Percentiles rank a stretch among this genome's conserved stretches.
phyloP scores from a whole-genome alignment of 2,113 vertebrate species.

The Thunnus thynnus region DNA sequence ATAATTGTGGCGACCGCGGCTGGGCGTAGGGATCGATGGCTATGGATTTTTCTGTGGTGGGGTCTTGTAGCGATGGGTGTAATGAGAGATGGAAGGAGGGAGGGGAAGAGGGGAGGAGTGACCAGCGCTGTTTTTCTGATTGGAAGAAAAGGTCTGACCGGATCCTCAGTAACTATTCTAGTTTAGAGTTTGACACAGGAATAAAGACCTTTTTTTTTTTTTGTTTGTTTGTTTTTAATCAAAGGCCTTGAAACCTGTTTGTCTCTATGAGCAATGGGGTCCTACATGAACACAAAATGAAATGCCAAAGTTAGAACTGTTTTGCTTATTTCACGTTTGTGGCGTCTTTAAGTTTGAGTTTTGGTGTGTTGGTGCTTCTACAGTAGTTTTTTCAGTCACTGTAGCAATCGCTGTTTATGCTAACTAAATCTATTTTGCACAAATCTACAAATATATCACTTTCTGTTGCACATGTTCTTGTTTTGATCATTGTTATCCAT shows the following conservation, averaged over 20 bases:
- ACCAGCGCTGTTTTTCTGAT: slow-evolving; percentile 70
- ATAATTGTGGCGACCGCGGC: slow-evolving; percentile 97
- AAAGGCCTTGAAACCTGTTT: not conserved
- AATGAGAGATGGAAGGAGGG: slow-evolving; percentile 91
- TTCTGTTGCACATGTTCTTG: not conserved
- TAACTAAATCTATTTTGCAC: too few relatives aligned
- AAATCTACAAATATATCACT: not conserved
- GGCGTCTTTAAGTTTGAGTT: too few relatives aligned
- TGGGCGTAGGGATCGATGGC: slow-evolving; percentile 92
- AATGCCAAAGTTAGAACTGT: not conserved
- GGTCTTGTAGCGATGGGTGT: slow-evolving; percentile 96
- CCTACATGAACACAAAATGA: not conserved
- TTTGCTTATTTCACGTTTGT: not conserved
- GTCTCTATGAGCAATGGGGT: not conserved
- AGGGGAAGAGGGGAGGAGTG: slow-evolving; percentile 84
- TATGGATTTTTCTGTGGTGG: slow-evolving; percentile 98
- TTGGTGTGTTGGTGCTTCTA: too few relatives aligned
- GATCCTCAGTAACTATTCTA: slow-evolving; percentile 43
- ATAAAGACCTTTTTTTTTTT: slow-evolving; percentile 8
- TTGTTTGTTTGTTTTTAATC: not conserved
- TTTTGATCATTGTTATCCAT: too few relatives aligned
- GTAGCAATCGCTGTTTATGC: too few relatives aligned
- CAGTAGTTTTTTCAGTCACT: too few relatives aligned
- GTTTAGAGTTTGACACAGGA: slow-evolving; percentile 28
- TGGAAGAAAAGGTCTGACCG: slow-evolving; percentile 49